Percentiles rank a stretch among this genome's conserved stretches.
Evolutionary conservation across 2,113 vertebrate genomes (phyloP).

Genomic region (Enhydra lutris): DNA sequence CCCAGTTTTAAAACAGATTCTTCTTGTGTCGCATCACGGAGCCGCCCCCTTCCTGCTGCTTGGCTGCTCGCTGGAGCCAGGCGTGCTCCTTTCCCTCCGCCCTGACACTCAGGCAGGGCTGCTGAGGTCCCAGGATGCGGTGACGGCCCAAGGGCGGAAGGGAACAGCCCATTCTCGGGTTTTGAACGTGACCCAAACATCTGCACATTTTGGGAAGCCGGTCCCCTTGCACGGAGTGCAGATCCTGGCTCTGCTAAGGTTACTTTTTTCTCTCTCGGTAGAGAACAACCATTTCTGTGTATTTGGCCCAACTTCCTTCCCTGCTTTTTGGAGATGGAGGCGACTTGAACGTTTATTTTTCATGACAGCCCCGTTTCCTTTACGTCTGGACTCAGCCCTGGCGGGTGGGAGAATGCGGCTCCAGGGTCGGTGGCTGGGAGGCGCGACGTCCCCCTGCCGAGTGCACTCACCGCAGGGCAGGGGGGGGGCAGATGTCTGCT

Average conservation of each 20-base stretch:
- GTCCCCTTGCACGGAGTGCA: not conserved
- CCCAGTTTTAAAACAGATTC: not conserved
- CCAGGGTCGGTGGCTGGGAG: not conserved
- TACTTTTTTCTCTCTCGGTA: not conserved
- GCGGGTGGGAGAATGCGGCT: not conserved
- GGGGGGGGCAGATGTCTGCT: not conserved
- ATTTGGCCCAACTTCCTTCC: not conserved
- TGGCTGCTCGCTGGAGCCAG: not conserved
- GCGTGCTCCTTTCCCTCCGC: not conserved
- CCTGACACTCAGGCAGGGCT: not conserved
- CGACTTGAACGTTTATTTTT: not conserved
- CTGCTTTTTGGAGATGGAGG: not conserved
- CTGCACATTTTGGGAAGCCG: slow-evolving; percentile 28
- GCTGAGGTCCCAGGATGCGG: not conserved
- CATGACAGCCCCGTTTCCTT: not conserved
- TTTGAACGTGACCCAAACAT: slow-evolving; percentile 71
- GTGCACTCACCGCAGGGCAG: not conserved
- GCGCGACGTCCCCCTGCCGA: not conserved
- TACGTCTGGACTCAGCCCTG: not conserved
- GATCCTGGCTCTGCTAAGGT: slow-evolving; percentile 10
- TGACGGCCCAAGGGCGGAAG: not conserved
- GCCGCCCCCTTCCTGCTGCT: not conserved
- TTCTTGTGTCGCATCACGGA: not conserved
- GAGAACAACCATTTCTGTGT: not conserved
- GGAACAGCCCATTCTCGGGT: slow-evolving; percentile 68